phyloP scores from a whole-genome alignment of 2,113 vertebrate genomes.

The Pachypanchax playfairii region DNA sequence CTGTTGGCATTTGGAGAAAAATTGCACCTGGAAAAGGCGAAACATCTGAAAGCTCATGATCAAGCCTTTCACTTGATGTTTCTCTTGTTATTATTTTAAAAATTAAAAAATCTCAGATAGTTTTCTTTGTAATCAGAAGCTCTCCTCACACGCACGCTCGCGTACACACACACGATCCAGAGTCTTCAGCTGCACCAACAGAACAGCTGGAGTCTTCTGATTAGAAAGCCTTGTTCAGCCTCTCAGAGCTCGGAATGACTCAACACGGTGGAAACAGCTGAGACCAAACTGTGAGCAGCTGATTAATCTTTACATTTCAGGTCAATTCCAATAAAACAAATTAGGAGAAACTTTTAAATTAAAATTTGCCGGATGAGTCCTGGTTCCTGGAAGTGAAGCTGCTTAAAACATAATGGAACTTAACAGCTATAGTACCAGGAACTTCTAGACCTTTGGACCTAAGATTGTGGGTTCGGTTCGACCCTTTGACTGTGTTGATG shows the following conservation, averaged over 20 bases:
- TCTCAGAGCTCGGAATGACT: constrained; percentile 31
- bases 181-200: constrained; percentile 31
- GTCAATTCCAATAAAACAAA: too few species aligned
- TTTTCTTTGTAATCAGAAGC: background rate
- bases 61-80: background rate
- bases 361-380: too few species aligned
- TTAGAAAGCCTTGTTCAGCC: constrained; percentile 37
- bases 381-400: too few species aligned
- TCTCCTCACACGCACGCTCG: constrained; percentile 7
- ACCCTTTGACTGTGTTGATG: background rate
- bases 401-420: too few species aligned
- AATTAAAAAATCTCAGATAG: too few species aligned
- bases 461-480: too few species aligned
- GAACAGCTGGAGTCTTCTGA: constrained; percentile 37
- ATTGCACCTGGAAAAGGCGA: constrained; percentile 11
- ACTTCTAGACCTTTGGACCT: too few species aligned
- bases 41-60: constrained; percentile 26
- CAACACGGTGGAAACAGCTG: constrained; percentile 35
- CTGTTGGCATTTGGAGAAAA: constrained; percentile 26
- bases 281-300: background rate
- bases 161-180: constrained; percentile 17
- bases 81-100: too few species aligned
- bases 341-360: too few species aligned
- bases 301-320: constrained; percentile 9
- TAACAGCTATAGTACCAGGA: too few species aligned